Evolutionary conservation across 2,888 invertebrate species (phyloP).

Genomic region (Conops quadrifasciatus): DNA sequence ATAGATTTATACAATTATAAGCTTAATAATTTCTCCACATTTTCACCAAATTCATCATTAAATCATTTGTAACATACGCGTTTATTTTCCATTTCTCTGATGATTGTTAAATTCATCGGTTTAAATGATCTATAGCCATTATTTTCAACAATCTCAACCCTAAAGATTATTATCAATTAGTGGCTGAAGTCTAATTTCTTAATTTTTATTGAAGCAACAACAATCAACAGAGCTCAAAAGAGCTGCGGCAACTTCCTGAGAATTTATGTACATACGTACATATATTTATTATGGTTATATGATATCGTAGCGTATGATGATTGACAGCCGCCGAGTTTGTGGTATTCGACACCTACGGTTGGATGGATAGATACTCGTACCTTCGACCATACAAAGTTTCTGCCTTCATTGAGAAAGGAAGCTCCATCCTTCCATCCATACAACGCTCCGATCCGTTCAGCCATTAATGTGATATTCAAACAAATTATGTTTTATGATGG

Average conservation of each 20-base stretch:
- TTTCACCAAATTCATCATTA: too few relatives aligned
- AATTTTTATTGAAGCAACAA: constrained; percentile 50
- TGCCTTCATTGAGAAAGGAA: neutral
- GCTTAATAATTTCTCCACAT: too few relatives aligned
- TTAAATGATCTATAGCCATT: constrained; percentile 12
- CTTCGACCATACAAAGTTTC: neutral
- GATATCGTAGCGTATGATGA: constrained; percentile 5
- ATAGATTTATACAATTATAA: too few relatives aligned
- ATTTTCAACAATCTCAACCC: constrained; percentile 44
- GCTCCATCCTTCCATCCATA: neutral
- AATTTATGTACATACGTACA: too few relatives aligned
- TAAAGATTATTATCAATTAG: constrained; percentile 56
- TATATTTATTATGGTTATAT: too few relatives aligned
- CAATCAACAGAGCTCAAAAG: constrained; percentile 32
- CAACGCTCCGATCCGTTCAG: neutral
- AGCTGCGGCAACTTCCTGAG: neutral
- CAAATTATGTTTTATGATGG: constrained; percentile 27
- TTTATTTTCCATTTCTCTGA: neutral
- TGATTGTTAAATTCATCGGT: constrained; percentile 5
- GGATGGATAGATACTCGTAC: too few relatives aligned
- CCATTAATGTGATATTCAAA: constrained; percentile 24
- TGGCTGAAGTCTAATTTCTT: constrained; percentile 48
- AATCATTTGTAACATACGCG: too few relatives aligned
- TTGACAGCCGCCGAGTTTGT: constrained; percentile 3
- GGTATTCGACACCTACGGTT: constrained; percentile 13